Conservation (phyloP, 2,888 invertebrate genomes). For the Uloborus plumipes region DNA sequence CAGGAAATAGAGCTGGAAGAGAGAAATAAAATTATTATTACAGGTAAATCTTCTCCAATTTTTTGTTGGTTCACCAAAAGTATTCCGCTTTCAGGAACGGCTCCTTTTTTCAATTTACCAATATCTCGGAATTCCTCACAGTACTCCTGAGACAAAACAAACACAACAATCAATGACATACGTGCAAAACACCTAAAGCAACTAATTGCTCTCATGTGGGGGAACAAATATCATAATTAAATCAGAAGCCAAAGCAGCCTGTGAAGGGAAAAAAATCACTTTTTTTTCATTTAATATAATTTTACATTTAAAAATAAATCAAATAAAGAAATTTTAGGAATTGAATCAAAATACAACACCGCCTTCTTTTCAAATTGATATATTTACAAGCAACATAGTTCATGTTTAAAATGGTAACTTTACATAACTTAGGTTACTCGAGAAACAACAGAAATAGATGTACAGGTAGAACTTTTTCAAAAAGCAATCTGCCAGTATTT, state of each 20-base stretch:
- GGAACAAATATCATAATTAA: not conserved
- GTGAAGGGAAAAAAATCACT: too few relatives aligned
- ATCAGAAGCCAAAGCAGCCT: not conserved
- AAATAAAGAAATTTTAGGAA: too few relatives aligned
- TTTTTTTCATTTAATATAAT: too few relatives aligned
- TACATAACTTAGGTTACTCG: too few relatives aligned
- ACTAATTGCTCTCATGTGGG: not conserved
- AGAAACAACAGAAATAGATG: too few relatives aligned
- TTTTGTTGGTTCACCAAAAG: slow-evolving; percentile 95
- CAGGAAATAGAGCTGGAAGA: slow-evolving; percentile 30
- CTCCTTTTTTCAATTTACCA: slow-evolving; percentile 84
- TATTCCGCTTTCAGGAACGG: slow-evolving; percentile 90
- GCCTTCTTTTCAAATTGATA: too few relatives aligned
- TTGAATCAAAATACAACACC: too few relatives aligned
- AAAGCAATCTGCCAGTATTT: too few relatives aligned
- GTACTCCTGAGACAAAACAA: slow-evolving; percentile 80
- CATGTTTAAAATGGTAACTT: too few relatives aligned
- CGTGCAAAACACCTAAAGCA: not conserved
- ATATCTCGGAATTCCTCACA: slow-evolving; percentile 97
- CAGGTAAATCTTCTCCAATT: slow-evolving; percentile 94
- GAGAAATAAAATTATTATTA: slow-evolving; percentile 72
- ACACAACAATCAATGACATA: slow-evolving; percentile 5
- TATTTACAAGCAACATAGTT: too few relatives aligned
- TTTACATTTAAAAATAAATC: too few relatives aligned
- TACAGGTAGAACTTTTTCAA: too few relatives aligned